phyloP scores from a whole-genome alignment of 1,140 invertebrate genomes.

The Saccostrea glomerata region DNA sequence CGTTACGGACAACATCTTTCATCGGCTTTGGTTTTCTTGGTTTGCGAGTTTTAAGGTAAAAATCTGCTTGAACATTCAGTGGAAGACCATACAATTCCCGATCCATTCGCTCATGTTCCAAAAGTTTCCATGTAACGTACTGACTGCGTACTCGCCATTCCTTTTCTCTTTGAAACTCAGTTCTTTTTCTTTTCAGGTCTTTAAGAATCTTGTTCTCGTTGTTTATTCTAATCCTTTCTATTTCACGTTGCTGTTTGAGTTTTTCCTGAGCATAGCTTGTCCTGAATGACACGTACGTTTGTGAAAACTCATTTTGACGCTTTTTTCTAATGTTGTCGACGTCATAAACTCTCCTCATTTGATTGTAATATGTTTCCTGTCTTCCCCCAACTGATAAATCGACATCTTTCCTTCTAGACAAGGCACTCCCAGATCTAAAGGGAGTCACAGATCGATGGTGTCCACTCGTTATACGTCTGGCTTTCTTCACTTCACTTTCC shows the following conservation, averaged over 20 bases:
- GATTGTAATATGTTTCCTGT: not conserved
- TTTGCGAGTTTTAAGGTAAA: not conserved
- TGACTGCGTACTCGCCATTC: constrained; percentile 5
- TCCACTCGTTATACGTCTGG: not conserved
- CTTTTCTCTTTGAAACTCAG: not conserved
- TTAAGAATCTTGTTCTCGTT: not conserved
- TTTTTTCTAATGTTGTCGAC: not conserved
- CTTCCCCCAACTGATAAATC: not conserved
- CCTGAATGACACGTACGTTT: not conserved
- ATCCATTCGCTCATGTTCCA: constrained; percentile 2
- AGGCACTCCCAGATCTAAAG: not conserved
- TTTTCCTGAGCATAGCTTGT: not conserved
- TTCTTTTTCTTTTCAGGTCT: not conserved
- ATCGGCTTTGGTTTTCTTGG: not conserved
- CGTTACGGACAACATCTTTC: not conserved
- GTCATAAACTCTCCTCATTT: not conserved
- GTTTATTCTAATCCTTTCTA: not conserved
- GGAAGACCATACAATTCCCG: constrained; percentile 14
- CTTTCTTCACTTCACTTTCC: not conserved
- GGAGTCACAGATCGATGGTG: not conserved
- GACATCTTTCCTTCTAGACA: not conserved
- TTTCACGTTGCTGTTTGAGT: not conserved
- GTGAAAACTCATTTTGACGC: not conserved
- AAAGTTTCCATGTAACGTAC: not conserved
- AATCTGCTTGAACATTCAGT: constrained; percentile 20